A percentile compares a stretch with the other conserved stretches of the same genome.
Conservation (phyloP, 2,888 invertebrate genomes). For the Notodromas monacha region DNA sequence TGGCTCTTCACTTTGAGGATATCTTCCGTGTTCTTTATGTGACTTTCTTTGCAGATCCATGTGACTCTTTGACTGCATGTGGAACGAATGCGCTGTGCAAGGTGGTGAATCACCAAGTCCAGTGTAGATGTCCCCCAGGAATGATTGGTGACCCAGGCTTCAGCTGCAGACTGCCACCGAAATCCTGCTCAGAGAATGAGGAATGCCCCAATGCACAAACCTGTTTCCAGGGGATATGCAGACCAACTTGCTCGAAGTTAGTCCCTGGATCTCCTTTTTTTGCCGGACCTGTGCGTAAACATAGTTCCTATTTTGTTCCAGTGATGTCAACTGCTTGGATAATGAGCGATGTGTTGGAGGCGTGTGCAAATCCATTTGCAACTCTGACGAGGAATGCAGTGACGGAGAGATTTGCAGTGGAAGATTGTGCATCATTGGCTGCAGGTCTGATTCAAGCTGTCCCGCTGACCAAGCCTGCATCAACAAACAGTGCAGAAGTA, state of each 20-base stretch:
- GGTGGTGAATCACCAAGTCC: slow-evolving; percentile 32
- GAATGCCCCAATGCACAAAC: slow-evolving; percentile 35
- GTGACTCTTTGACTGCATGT: slow-evolving; percentile 38
- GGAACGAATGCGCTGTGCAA: slow-evolving; percentile 40
- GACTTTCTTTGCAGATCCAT: slow-evolving; percentile 32
- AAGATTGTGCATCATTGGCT: slow-evolving; percentile 50
- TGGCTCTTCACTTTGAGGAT: not conserved
- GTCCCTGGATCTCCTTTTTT: slow-evolving; percentile 9
- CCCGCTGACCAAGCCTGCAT: slow-evolving; percentile 39
- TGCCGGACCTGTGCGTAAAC: too few relatives aligned
- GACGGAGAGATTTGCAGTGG: slow-evolving; percentile 55
- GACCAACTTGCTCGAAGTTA: slow-evolving; percentile 39
- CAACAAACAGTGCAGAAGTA: slow-evolving; percentile 44
- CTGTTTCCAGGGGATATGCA: slow-evolving; percentile 44
- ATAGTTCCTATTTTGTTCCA: slow-evolving; percentile 18
- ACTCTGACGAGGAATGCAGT: slow-evolving; percentile 45
- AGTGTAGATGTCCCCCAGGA: slow-evolving; percentile 34
- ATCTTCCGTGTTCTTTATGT: slow-evolving; percentile 9
- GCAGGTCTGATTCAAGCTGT: slow-evolving; percentile 48
- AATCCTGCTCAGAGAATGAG: slow-evolving; percentile 26
- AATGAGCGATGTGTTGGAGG: slow-evolving; percentile 57
- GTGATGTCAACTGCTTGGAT: slow-evolving; percentile 43
- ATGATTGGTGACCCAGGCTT: slow-evolving; percentile 37
- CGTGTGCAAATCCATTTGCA: slow-evolving; percentile 49
- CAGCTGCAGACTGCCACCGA: slow-evolving; percentile 32